Conservation (phyloP, 2,113 vertebrate species). For the Trinectes maculatus region DNA sequence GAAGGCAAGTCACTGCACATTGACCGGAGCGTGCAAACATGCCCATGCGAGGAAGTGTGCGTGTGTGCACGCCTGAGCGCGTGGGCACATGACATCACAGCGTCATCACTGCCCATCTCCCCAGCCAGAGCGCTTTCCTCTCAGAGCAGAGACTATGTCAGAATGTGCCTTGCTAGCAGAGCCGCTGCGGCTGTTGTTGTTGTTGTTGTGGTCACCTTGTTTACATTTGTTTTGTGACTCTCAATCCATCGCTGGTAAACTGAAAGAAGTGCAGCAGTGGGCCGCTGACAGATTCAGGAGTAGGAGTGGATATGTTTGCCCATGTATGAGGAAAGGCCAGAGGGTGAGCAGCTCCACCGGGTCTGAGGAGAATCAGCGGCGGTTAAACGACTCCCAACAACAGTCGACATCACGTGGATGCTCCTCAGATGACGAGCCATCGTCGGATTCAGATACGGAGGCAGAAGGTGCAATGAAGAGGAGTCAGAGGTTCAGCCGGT, state of each 20-base stretch:
- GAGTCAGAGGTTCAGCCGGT: slow-evolving; percentile 64
- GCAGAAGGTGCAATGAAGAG: slow-evolving; percentile 64
- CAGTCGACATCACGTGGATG: slow-evolving; percentile 4
- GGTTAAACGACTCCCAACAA: slow-evolving; percentile 32
- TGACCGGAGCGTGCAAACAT: slow-evolving; percentile 68
- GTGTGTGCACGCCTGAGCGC: slow-evolving; percentile 24
- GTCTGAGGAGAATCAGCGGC: slow-evolving; percentile 41
- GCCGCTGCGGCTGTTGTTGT: slow-evolving; percentile 39
- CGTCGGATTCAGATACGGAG: slow-evolving; percentile 12
- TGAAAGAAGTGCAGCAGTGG: slow-evolving; percentile 2
- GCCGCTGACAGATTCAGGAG: slow-evolving; percentile 14
- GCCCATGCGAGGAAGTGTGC: slow-evolving; percentile 36
- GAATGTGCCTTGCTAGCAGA: slow-evolving; percentile 61
- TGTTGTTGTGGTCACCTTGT: slow-evolving; percentile 11
- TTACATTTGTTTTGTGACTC: background rate
- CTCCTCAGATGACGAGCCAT: slow-evolving; percentile 40
- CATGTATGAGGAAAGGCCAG: slow-evolving; percentile 57
- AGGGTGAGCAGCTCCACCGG: slow-evolving; percentile 52
- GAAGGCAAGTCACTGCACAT: slow-evolving; percentile 70
- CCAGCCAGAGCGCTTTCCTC: slow-evolving; percentile 57
- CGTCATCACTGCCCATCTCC: slow-evolving; percentile 71
- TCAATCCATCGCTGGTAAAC: background rate
- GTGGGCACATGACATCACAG: slow-evolving; percentile 65
- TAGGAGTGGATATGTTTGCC: slow-evolving; percentile 9
- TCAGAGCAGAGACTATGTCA: slow-evolving; percentile 69